Base-by-base conservation (phyloP, 2,888 invertebrate genomes). In the Tillus elongatus region DNA sequence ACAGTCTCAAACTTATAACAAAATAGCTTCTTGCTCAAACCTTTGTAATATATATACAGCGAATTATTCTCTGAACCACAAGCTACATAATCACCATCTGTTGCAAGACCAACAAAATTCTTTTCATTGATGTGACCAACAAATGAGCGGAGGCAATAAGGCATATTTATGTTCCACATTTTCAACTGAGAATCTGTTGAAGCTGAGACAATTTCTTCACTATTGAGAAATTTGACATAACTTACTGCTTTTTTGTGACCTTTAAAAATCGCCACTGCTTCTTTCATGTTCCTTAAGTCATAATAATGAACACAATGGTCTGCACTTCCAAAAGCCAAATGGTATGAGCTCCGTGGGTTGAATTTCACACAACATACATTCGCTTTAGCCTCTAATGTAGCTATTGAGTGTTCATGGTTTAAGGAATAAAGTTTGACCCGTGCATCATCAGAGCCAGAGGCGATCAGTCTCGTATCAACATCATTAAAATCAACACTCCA, bases 241-340 rank as follows among this genome's bases (percentile, higher is more conserved):
- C 91, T 92, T 1, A 93, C 93, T 1, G 93, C 92, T 63, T 93
- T 93, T 43, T 84, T 76, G 61, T 95, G 93, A 19, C 92, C 91
- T 52, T 82, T 79, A 60, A 93, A 87, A 8, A 91, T 74, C 39
- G 79, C 77, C 11, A 92, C 70, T 1, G 92, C 82, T 45, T 82
- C 79, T 39, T 83, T 77, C 57, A 86, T 80, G 49, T 88, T 81
- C 24, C 93, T 72, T 47, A 95, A 71, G 69, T 95, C 95, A 65
- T 92, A 95, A 61, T 93, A 92, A 65, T 95, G 91, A 35, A 95
- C 91, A 69, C 89, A 90, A 65, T 93, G 93, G 69, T 95, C 93
- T 13, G 95, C 93, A n/a, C 90, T 90, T 9, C 93, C 93, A 68
- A 92, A 93, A 2, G 92, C 91, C 41, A 95, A 71, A 61, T 92